Evolutionary conservation across 2,797 vertebrate genomes (phyloP).

Genomic region (Macropus fuliginosus): DNA sequence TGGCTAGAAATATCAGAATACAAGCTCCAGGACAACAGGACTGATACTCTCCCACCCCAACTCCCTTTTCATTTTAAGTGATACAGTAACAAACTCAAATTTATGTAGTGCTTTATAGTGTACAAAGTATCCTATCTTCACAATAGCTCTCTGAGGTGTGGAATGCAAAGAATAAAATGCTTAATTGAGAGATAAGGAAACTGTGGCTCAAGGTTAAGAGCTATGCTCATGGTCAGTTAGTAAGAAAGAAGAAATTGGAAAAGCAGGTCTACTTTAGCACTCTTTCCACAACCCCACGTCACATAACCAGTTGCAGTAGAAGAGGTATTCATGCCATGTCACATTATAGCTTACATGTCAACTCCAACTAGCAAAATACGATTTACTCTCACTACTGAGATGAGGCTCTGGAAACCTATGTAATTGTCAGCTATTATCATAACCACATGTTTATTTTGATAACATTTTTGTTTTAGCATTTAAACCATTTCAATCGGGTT

Average conservation of each 20-base stretch:
- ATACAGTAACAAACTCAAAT: conserved; percentile 34
- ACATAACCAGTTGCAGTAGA: not conserved
- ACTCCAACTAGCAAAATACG: not conserved
- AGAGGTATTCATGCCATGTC: not conserved
- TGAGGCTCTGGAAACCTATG: not conserved
- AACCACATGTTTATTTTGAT: not conserved
- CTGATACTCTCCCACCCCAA: not conserved
- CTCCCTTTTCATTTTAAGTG: not conserved
- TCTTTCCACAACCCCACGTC: not conserved
- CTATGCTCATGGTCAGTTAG: not conserved
- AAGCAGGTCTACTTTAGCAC: not conserved
- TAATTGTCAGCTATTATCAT: not conserved
- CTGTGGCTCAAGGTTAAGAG: not conserved
- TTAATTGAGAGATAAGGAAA: not conserved
- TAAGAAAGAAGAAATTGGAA: not conserved
- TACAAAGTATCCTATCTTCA: not conserved
- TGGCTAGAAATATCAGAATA: conserved; percentile 15
- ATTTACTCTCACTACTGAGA: not conserved
- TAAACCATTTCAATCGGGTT: conserved; percentile 20
- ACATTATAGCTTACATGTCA: not conserved
- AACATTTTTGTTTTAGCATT: not conserved
- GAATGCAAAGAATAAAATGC: not conserved
- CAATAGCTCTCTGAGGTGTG: not conserved
- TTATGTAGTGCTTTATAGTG: not conserved
- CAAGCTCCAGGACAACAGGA: conserved; percentile 24